These are phyloP conservation scores for Ahaetulla prasina DNA, from an alignment of 2,113 vertebrate species.

Conservation along the genomic window DNA sequence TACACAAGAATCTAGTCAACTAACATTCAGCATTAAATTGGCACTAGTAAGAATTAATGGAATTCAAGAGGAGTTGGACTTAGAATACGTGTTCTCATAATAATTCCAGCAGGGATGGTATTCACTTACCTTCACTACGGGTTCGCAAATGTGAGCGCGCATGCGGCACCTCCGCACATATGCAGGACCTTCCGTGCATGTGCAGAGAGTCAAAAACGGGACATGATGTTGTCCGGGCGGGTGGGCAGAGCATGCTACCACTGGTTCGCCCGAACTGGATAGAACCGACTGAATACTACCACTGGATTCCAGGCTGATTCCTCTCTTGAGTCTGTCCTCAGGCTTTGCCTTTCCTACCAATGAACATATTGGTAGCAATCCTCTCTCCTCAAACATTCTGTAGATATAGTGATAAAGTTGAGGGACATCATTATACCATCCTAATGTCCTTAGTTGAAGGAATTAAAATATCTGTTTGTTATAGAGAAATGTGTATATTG, in stretches of 20 bases:
- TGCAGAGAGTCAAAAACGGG: no score
- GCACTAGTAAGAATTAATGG: not conserved
- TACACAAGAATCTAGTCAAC: not conserved
- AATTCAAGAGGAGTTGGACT: not conserved
- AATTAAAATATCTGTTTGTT: not conserved
- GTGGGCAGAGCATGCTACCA: no score
- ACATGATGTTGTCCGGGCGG: no score
- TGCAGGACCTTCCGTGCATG: no score
- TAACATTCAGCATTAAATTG: not conserved
- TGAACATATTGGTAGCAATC: not conserved
- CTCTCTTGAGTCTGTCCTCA: not conserved
- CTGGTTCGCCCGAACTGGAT: no score
- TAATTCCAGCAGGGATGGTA: no score
- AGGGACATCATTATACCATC: not conserved
- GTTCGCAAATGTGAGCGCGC: no score
- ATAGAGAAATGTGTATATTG: not conserved
- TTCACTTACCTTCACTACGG: no score
- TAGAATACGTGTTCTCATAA: not conserved
- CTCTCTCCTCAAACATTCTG: not conserved
- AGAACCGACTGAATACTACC: no score
- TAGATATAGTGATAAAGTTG: not conserved
- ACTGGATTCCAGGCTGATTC: not conserved
- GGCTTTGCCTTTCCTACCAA: not conserved
- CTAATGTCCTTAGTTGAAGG: not conserved
- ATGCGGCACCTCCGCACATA: no score